Percentiles rank a stretch among this genome's conserved stretches.
Evolutionary conservation across 2,113 vertebrate species (phyloP).

Genomic region (Paedocypris sp.): DNA sequence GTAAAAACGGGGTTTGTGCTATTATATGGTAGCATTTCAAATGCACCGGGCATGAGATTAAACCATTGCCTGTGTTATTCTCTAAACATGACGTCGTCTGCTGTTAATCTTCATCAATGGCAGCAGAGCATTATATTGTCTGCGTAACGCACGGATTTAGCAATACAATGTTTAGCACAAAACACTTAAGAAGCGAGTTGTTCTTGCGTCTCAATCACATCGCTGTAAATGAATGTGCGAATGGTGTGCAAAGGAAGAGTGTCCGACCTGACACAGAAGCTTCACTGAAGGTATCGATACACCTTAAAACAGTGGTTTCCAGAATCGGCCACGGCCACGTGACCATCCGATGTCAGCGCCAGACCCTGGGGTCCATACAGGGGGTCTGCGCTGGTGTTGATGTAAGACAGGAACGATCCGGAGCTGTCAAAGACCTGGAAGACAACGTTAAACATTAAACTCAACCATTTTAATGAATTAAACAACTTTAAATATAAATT

Average conservation of each 20-base stretch:
- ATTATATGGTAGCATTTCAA: too few relatives aligned
- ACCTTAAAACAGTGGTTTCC: slow-evolving; percentile 98
- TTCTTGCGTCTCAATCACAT: too few relatives aligned
- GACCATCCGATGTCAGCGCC: slow-evolving; percentile 88
- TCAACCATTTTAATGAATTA: not conserved
- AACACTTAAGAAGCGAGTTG: too few relatives aligned
- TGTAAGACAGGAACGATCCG: slow-evolving; percentile 93
- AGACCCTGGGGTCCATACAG: slow-evolving; percentile 89
- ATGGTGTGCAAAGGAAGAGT: slow-evolving; percentile 38
- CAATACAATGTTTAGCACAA: too few relatives aligned
- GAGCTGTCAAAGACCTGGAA: slow-evolving; percentile 88
- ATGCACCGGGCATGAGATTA: too few relatives aligned
- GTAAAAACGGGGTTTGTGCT: slow-evolving; percentile 45
- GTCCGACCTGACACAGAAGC: slow-evolving; percentile 37
- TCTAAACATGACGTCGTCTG: too few relatives aligned
- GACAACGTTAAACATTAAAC: not conserved
- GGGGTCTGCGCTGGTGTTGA: slow-evolving; percentile 88
- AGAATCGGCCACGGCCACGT: slow-evolving; percentile 89
- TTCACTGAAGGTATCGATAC: slow-evolving; percentile 92
- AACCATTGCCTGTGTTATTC: too few relatives aligned
- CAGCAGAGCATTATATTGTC: too few relatives aligned
- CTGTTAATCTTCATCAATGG: too few relatives aligned
- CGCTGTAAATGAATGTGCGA: too few relatives aligned
- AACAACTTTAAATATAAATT: too few relatives aligned
- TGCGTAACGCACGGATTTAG: too few relatives aligned